These are phyloP conservation scores for Charaxes varanes DNA, from an alignment of 1,140 invertebrate species.

Conservation along the genomic window DNA sequence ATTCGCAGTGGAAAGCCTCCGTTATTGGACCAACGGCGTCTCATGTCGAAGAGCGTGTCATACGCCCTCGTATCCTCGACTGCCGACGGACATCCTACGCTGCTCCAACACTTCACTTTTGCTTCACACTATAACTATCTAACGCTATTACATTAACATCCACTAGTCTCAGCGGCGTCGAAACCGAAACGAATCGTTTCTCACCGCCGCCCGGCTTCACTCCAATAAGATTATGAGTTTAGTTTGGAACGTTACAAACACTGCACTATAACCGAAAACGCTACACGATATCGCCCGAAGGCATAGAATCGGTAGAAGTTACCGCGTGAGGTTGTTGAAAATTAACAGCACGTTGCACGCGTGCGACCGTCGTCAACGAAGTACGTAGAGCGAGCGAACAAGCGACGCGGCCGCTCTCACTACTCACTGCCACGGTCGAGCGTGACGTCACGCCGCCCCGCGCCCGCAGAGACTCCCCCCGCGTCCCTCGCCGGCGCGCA, in stretches of 20 bases:
- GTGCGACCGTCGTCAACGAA: constrained; percentile 65
- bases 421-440: constrained; percentile 71
- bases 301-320: constrained; percentile 38
- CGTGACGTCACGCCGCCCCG: constrained; percentile 58
- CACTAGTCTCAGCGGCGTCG: constrained; percentile 48
- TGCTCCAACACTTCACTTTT: constrained; percentile 65
- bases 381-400: constrained; percentile 64
- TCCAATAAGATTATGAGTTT: constrained; percentile 35
- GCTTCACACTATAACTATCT: constrained; percentile 58
- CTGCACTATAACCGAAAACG: constrained; percentile 52
- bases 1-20: constrained; percentile 78
- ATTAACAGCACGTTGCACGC: constrained; percentile 54
- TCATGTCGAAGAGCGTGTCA: constrained; percentile 75
- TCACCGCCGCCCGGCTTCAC: constrained; percentile 40
- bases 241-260: constrained; percentile 28
- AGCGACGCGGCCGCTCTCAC: constrained; percentile 65
- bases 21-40: constrained; percentile 81
- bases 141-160: constrained; percentile 43
- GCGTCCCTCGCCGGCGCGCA: constrained; percentile 28
- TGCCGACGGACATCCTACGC: constrained; percentile 60
- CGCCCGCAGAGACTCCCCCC: constrained; percentile 31
- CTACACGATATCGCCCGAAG: constrained; percentile 38
- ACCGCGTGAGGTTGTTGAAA: constrained; percentile 39
- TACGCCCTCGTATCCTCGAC: constrained; percentile 47
- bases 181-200: constrained; percentile 54